Percentiles rank a stretch among this genome's conserved stretches.
These are phyloP conservation scores for Rhea pennata DNA, from an alignment of 2,113 vertebrate species.

Conservation along the genomic window DNA sequence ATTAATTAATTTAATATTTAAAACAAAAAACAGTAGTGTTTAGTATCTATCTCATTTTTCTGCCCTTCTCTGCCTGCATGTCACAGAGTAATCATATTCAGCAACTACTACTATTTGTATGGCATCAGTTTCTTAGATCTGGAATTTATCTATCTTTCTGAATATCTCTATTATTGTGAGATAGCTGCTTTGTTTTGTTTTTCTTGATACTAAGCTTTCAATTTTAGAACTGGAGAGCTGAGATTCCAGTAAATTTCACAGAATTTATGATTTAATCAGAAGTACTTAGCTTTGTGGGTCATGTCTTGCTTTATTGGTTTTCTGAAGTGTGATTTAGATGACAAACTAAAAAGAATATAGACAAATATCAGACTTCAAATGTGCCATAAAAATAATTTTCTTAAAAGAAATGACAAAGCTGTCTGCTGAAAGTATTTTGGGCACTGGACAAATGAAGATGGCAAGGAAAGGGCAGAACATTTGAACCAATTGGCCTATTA, in stretches of 20 bases:
- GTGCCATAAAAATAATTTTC: constrained; percentile 23
- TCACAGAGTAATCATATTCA: neutral
- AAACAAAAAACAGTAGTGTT: neutral
- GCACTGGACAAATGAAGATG: neutral
- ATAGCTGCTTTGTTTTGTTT: neutral
- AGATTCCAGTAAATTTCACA: neutral
- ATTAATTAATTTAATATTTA: neutral
- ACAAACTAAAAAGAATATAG: neutral
- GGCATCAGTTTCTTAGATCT: neutral
- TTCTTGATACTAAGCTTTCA: neutral
- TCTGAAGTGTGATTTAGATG: neutral
- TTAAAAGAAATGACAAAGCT: constrained; percentile 32
- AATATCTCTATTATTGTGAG: neutral
- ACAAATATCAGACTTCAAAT: constrained; percentile 5
- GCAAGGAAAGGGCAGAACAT: neutral
- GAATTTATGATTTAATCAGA: constrained; percentile 18
- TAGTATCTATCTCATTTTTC: neutral
- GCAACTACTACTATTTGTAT: neutral
- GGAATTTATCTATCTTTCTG: neutral
- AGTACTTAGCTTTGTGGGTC: neutral
- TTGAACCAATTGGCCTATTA: neutral
- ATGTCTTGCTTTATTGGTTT: constrained; percentile 6
- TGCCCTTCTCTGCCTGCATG: neutral
- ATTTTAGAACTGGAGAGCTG: neutral
- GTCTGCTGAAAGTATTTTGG: constrained; percentile 19